phyloP scores from a whole-genome alignment of 1,140 invertebrate genomes.

The Triops longicaudatus region DNA sequence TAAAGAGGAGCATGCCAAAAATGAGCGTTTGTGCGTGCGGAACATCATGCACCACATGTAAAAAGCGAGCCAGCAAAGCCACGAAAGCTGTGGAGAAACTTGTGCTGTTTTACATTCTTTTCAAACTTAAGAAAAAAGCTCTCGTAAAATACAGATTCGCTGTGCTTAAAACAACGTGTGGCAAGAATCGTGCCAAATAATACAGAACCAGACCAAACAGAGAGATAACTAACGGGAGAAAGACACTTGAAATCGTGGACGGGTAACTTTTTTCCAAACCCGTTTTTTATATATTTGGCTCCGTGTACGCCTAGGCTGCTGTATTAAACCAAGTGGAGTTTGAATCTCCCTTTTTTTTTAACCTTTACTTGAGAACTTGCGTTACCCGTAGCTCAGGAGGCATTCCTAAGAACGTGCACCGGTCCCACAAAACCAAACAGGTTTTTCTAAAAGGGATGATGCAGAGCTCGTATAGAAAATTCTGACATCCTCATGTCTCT shows the following conservation, averaged over 20 bases:
- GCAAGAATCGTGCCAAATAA: not conserved
- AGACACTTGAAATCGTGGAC: not conserved
- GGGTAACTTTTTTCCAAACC: not conserved
- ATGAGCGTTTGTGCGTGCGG: not conserved
- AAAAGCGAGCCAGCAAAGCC: not conserved
- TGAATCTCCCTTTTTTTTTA: not conserved
- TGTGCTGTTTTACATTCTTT: not conserved
- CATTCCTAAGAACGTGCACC: not conserved
- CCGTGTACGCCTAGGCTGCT: not conserved
- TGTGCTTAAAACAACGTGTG: not conserved
- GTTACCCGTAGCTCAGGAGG: not conserved
- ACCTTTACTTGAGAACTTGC: not conserved
- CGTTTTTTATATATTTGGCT: not conserved
- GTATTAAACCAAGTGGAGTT: not conserved
- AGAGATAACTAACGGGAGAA: not conserved
- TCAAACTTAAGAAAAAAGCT: not conserved
- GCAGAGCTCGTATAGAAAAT: not conserved
- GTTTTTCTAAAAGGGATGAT: not conserved
- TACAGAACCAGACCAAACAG: not conserved
- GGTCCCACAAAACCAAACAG: conserved; percentile 3
- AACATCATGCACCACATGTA: not conserved
- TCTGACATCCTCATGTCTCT: not conserved
- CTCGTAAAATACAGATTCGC: not conserved
- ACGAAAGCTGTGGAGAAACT: not conserved
- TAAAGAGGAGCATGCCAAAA: not conserved